Evolutionary conservation across 2,113 vertebrate species (phyloP), one percentile per base, ranked within the genome.

Genomic region (Semicossyphus pulcher): DNA sequence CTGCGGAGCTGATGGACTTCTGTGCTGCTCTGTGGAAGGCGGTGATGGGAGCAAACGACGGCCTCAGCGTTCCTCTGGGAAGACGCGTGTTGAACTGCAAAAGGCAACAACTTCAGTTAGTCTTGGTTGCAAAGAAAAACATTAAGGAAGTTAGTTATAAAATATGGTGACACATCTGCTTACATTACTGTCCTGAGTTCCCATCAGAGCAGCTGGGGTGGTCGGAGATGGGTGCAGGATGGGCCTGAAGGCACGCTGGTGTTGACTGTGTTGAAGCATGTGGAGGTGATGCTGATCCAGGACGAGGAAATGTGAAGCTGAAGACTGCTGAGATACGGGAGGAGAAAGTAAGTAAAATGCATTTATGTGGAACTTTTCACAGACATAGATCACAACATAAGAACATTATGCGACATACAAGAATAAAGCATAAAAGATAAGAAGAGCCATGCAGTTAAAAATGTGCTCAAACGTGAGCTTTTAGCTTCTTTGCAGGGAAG

Each of bases 1-100:
- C n/a, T n/a, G n/a, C n/a, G n/a, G 96, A 94, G 6, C 95, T 95
- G 91, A 95, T 95, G 9, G 94, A 94, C 91, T 93, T 96, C 87
- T 96, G 94, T 4, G 96, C 11, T 11, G 21, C 12, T 63, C 14
- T 49, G 95, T 94, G 81, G 14, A 95, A 95, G 0, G 94, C 94
- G 12, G 94, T 93, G 54, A 94, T 92, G 42, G 96, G 95, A 93
- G 95, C 94, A 63, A 67, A 72, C 6, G 95, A 95, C 68, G 93
- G 86, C 54, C 92, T 93, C 53, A 92, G 91, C 69, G 95, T 92
- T 59, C 93, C 92, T 83, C 95, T 93, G 78, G 94, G 93, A 39
- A 94, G 94, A 52, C 93, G 94, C 71, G 91, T 94, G 89, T 95
- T 93, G 85, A 96, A 91, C 96, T 98, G 93, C 1, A 72, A 47